phyloP scores from a whole-genome alignment of 2,888 invertebrate genomes.

The Anoncus sp. region DNA sequence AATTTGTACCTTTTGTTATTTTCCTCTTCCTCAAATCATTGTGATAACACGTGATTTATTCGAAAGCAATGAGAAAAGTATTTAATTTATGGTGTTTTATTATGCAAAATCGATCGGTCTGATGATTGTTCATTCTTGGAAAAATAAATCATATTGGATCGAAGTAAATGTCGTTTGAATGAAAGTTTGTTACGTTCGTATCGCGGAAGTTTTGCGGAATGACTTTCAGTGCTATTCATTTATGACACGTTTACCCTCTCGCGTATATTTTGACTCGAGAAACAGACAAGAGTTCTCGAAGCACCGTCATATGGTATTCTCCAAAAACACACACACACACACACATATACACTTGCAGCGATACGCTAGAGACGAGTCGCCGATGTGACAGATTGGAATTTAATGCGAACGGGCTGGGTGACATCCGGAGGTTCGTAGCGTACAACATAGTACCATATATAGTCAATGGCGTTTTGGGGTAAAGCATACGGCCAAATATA shows the following conservation, averaged over 20 bases:
- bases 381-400: constrained; percentile 82
- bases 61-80: too few relatives aligned
- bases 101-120: neutral
- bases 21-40: too few relatives aligned
- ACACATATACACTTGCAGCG: constrained; percentile 41
- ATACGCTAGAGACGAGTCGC: constrained; percentile 68
- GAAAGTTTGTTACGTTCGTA: neutral
- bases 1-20: too few relatives aligned
- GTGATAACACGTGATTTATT: too few relatives aligned
- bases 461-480: constrained; percentile 41
- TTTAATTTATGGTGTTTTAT: too few relatives aligned
- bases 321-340: constrained; percentile 49
- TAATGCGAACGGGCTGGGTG: constrained; percentile 78
- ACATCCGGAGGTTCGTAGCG: constrained; percentile 62
- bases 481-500: constrained; percentile 43
- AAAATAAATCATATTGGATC: neutral
- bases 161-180: neutral
- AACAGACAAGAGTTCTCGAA: constrained; percentile 28
- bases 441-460: constrained; percentile 5
- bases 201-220: neutral
- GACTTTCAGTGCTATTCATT: constrained; percentile 73
- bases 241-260: constrained; percentile 53
- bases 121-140: neutral
- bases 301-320: constrained; percentile 56
- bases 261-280: constrained; percentile 39